These are phyloP conservation scores for Lycia hirtaria DNA, from an alignment of 2,888 invertebrate genomes.

Conservation along the genomic window DNA sequence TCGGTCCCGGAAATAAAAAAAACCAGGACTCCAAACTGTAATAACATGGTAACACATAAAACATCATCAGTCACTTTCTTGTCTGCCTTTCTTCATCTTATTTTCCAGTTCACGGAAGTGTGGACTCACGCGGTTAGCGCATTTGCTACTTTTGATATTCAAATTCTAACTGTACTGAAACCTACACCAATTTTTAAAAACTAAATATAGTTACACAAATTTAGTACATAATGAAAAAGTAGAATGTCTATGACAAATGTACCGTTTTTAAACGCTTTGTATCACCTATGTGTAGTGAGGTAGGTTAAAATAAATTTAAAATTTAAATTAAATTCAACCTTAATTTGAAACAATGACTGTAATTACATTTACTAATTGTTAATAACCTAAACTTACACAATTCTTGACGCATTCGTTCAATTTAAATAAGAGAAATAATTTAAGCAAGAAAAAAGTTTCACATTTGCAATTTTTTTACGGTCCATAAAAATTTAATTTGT, in stretches of 20 bases:
- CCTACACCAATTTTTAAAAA: too few species aligned
- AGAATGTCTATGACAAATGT: neutral
- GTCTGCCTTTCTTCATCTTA: too few species aligned
- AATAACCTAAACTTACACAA: constrained; percentile 1
- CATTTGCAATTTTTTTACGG: constrained; percentile 30
- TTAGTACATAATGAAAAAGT: too few species aligned
- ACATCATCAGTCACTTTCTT: too few species aligned
- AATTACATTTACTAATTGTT: constrained; percentile 13
- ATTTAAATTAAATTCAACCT: constrained; percentile 3
- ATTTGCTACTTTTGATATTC: too few species aligned
- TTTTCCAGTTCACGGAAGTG: too few species aligned
- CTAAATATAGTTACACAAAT: too few species aligned
- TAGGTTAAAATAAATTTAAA: constrained; percentile 1
- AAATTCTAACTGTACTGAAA: too few species aligned
- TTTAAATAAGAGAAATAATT: constrained; percentile 4
- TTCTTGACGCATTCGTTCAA: constrained; percentile 2
- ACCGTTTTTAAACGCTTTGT: neutral
- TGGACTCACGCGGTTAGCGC: too few species aligned
- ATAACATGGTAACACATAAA: too few species aligned
- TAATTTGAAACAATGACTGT: constrained; percentile 1
- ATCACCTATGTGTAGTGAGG: neutral
- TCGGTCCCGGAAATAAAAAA: too few species aligned
- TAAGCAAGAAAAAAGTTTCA: constrained; percentile 6
- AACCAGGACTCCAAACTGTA: too few species aligned
- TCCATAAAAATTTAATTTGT: constrained; percentile 36